Conservation (phyloP, 2,888 invertebrate species). For the Lepetodrilus schrolli region DNA sequence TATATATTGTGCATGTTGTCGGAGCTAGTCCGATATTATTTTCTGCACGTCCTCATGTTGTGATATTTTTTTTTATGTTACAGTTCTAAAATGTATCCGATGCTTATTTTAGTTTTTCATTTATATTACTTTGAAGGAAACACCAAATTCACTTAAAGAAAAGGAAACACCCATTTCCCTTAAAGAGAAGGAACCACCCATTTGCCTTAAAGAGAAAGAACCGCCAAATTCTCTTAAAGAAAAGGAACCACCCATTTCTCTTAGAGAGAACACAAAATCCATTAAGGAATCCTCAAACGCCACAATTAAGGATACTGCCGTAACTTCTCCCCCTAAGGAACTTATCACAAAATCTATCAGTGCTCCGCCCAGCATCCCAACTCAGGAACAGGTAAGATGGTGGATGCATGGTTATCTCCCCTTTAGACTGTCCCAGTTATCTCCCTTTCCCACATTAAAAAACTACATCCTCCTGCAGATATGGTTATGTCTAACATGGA, state of each 20-base stretch:
- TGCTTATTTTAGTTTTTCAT: no score
- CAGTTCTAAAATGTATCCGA: no score
- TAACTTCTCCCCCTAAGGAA: constrained; percentile 37
- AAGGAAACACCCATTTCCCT: no score
- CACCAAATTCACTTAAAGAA: no score
- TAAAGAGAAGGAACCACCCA: no score
- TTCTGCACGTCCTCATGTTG: no score
- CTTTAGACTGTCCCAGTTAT: not conserved
- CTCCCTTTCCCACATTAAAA: not conserved
- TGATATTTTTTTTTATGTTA: no score
- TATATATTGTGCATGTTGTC: no score
- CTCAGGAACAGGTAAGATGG: constrained; percentile 40
- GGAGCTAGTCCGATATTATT: no score
- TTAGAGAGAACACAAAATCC: constrained; percentile 13
- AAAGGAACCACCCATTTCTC: constrained; percentile 16
- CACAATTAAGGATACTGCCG: constrained; percentile 19
- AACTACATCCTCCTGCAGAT: not conserved
- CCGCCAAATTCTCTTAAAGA: no score
- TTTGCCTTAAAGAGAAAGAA: no score
- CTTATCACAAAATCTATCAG: constrained; percentile 45
- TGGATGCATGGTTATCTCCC: constrained; percentile 1
- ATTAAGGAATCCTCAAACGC: constrained; percentile 16
- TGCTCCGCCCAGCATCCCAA: constrained; percentile 43
- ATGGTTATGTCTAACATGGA: constrained; percentile 18
- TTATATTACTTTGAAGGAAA: no score